A percentile compares a stretch with the other conserved stretches of the same genome.
These are phyloP conservation scores for Toxotes lorentzi DNA, from an alignment of 2,797 vertebrate species.

Conservation along the genomic window DNA sequence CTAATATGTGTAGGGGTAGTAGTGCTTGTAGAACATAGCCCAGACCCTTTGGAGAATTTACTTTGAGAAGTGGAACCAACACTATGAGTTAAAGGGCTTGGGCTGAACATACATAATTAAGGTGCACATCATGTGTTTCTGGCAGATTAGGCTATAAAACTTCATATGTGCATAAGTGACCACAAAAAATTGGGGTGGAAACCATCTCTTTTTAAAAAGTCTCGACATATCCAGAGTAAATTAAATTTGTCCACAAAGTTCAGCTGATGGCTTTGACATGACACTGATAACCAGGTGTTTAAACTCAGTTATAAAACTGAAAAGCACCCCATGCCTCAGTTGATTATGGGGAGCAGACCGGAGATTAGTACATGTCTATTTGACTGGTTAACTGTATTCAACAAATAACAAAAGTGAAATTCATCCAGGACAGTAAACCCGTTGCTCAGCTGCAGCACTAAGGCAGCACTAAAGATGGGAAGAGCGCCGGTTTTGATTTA, in stretches of 20 bases:
- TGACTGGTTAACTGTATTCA: no score
- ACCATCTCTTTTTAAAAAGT: neutral
- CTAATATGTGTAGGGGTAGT: neutral
- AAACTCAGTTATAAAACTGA: no score
- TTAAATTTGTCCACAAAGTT: no score
- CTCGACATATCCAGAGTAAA: no score
- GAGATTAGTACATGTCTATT: no score
- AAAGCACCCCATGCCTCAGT: no score
- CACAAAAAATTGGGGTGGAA: neutral
- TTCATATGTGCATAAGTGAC: neutral
- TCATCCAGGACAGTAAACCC: neutral
- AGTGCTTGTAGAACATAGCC: neutral
- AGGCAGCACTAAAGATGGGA: neutral
- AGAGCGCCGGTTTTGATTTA: neutral
- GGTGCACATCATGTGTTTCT: neutral
- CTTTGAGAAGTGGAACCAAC: neutral
- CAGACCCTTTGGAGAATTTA: neutral
- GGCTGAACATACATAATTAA: neutral
- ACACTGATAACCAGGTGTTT: no score
- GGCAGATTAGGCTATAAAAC: neutral
- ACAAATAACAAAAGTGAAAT: no score
- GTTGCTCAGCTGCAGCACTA: neutral
- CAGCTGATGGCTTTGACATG: no score
- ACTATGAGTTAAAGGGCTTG: neutral
- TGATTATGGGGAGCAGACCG: no score